Evolutionary conservation across 2,888 invertebrate genomes (phyloP).

Genomic region (Galeopsomyia nigrocyanea): DNA sequence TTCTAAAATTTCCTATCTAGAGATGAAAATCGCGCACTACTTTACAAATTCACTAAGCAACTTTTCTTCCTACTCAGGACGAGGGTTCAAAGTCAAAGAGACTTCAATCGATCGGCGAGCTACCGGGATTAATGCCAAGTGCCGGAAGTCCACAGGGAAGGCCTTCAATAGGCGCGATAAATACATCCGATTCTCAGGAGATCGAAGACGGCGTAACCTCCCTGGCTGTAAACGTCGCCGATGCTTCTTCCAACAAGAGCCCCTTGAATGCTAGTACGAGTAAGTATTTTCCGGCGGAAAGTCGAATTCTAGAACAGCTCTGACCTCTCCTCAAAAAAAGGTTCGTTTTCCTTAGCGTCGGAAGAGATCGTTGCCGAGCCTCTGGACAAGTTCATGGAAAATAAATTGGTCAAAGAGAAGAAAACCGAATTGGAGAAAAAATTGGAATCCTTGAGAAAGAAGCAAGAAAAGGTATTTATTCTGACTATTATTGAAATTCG

Average conservation of each 20-base stretch:
- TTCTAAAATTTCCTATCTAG: no score
- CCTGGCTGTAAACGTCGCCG: slow-evolving; percentile 53
- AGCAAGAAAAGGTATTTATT: slow-evolving; percentile 77
- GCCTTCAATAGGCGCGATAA: slow-evolving; percentile 59
- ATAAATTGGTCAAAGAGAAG: slow-evolving; percentile 87
- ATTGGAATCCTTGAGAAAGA: slow-evolving; percentile 84
- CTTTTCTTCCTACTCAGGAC: slow-evolving; percentile 28
- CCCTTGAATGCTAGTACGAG: slow-evolving; percentile 59
- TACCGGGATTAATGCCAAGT: slow-evolving; percentile 55
- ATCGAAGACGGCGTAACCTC: slow-evolving; percentile 58
- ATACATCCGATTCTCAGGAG: slow-evolving; percentile 60
- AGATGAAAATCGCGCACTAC: no score
- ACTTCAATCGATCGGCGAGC: slow-evolving; percentile 57
- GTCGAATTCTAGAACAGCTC: neutral
- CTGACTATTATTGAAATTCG: slow-evolving; percentile 19
- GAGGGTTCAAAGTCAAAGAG: slow-evolving; percentile 52
- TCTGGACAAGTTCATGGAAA: slow-evolving; percentile 83
- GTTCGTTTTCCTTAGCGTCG: slow-evolving; percentile 53
- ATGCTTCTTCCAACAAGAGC: slow-evolving; percentile 60
- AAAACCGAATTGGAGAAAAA: slow-evolving; percentile 89
- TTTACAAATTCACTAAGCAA: neutral
- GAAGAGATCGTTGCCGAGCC: slow-evolving; percentile 80
- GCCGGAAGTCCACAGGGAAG: slow-evolving; percentile 60
- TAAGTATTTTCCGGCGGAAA: slow-evolving; percentile 44
- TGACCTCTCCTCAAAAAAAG: slow-evolving; percentile 23